Percentiles rank a stretch among this genome's conserved stretches.
phyloP scores from a whole-genome alignment of 2,888 invertebrate species.

The Volucella bombylans region DNA sequence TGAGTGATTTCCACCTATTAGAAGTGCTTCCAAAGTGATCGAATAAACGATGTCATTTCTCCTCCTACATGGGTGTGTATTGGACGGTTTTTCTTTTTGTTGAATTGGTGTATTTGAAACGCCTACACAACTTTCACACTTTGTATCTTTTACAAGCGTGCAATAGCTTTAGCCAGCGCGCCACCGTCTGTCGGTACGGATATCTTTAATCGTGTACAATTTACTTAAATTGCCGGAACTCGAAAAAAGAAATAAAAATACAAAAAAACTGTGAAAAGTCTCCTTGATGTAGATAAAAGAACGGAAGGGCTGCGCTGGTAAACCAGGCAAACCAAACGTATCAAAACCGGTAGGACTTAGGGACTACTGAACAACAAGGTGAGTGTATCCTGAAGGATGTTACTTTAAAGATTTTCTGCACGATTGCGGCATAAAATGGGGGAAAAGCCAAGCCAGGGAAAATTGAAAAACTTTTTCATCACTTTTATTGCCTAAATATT shows the following conservation, averaged over 20 bases:
- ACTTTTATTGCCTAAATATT: constrained; percentile 72
- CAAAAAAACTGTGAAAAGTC: constrained; percentile 27
- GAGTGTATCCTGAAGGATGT: constrained; percentile 36
- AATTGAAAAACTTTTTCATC: constrained; percentile 73
- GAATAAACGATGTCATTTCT: constrained; percentile 61
- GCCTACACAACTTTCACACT: constrained; percentile 46
- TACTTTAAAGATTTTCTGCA: constrained; percentile 68
- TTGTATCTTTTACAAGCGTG: constrained; percentile 27
- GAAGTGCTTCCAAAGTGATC: constrained; percentile 59
- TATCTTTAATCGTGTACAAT: constrained; percentile 55
- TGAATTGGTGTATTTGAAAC: constrained; percentile 30
- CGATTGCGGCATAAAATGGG: constrained; percentile 66
- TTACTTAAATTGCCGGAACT: constrained; percentile 46
- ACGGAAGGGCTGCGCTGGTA: neutral
- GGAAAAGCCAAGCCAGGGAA: constrained; percentile 47
- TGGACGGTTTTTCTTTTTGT: neutral
- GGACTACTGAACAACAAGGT: neutral
- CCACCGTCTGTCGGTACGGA: constrained; percentile 15
- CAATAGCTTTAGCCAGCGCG: neutral
- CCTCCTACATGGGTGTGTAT: constrained; percentile 6
- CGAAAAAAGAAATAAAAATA: constrained; percentile 17
- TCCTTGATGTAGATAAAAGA: constrained; percentile 22
- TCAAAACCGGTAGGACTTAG: neutral
- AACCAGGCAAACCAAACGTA: constrained; percentile 1
- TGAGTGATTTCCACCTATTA: constrained; percentile 61